Base-by-base conservation (phyloP, 2,797 vertebrate genomes). In the Neosilurus mollespiculum region DNA sequence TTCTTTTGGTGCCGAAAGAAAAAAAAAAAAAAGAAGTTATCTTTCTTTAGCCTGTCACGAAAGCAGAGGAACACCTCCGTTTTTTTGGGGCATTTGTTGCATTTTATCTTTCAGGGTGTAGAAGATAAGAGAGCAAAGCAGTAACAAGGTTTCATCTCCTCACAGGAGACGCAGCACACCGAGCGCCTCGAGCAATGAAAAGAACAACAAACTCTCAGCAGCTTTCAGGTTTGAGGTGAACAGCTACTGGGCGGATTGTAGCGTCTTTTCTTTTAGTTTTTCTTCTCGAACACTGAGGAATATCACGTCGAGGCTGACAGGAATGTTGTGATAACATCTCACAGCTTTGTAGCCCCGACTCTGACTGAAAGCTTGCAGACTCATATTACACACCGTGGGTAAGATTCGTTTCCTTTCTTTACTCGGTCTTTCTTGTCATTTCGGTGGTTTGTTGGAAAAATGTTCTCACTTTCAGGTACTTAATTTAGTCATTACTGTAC, bases 281-380 rank as follows among this genome's bases (percentile, higher is more conserved):
- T 22, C 24, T 54, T 73, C 64, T 76, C 30, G 30, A 30, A 30
- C 30, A 30, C 30, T 30, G 30, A 30, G 51, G 83, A 70, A 70
- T 65, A 87, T 64, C 70, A 11, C 56, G 26, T 65, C 64, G 81
- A 85, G 87, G 89, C 87, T 85, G 85, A 81, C 71, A 89, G 90
- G 90, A 93, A 93, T 88, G 93, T 90, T 71, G 89, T 89, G 89
- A 87, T 91, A 90, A 92, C 90, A 91, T 92, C 91, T 88, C 81
- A 86, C 85, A 85, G 30, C 10, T 49, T 58, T 69, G 14, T 10
- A 72, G 9, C 22, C 3, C 58, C 54, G n/a, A n/a, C 5, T 51
- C 81, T 65, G 26, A 53, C n/a, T 64, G 30, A 43, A 34, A 62
- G 22, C 76, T 51, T 61, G 72, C 49, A 26, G 34, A 14, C 4